Evolutionary conservation across 2,797 vertebrate species (phyloP).

Genomic region (Phrynocephalus vlangalii): DNA sequence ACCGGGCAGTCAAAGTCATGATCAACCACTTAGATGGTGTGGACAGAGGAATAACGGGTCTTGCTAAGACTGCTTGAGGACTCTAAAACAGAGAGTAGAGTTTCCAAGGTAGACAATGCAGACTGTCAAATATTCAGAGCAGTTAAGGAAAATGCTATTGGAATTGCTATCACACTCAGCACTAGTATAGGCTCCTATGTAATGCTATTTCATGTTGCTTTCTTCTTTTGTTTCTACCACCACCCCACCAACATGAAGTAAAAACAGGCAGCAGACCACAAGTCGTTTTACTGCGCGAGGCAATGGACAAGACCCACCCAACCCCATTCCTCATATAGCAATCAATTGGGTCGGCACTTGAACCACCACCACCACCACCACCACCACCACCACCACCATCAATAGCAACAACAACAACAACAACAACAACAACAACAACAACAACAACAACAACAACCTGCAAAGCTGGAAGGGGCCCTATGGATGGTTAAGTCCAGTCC

Average conservation of each 20-base stretch:
- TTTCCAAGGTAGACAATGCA: background rate
- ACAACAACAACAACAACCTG: too few relatives aligned
- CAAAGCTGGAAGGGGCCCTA: too few relatives aligned
- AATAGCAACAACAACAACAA: too few relatives aligned
- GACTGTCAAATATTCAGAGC: background rate
- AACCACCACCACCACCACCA: background rate
- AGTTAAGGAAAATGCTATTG: background rate
- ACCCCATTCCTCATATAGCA: background rate
- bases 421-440: too few relatives aligned
- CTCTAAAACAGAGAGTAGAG: background rate
- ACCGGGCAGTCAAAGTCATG: background rate
- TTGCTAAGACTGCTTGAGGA: background rate
- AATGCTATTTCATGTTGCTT: background rate
- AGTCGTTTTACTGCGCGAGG: background rate
- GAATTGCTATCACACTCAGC: background rate
- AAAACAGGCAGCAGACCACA: background rate
- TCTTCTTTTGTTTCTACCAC: background rate
- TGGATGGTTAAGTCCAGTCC: too few relatives aligned
- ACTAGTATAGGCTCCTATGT: background rate
- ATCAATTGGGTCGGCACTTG: background rate
- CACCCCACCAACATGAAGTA: background rate
- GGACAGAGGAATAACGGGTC: background rate
- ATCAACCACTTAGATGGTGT: background rate
- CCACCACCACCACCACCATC: too few relatives aligned
- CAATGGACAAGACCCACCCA: background rate